These are phyloP conservation scores for Periplaneta americana DNA, from an alignment of 1,140 invertebrate genomes.

Conservation along the genomic window DNA sequence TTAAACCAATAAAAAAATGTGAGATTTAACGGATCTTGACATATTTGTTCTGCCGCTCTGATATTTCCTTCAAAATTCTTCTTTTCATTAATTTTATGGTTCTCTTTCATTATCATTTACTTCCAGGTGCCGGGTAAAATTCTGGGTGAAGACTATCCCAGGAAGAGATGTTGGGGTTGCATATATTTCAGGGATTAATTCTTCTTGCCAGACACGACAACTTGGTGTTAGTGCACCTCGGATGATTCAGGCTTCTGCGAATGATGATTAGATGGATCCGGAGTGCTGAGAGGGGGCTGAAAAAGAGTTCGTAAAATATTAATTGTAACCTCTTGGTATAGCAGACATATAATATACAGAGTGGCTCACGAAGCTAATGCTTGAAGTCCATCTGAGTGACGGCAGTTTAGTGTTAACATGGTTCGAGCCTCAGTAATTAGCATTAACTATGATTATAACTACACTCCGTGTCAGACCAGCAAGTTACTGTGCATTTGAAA, in stretches of 20 bases:
- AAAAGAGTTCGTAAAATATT: constrained; percentile 18
- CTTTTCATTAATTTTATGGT: background rate
- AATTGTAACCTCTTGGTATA: background rate
- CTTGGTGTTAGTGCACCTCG: constrained; percentile 41
- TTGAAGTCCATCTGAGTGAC: no score
- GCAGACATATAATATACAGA: no score
- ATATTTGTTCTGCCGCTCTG: constrained; percentile 4
- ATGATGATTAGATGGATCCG: constrained; percentile 57
- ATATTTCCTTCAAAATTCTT: background rate
- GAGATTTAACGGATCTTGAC: constrained; percentile 9
- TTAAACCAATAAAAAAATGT: background rate
- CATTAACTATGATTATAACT: no score
- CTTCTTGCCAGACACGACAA: background rate
- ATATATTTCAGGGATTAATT: background rate
- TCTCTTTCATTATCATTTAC: background rate
- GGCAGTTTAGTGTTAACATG: no score
- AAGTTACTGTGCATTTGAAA: no score
- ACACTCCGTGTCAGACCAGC: no score
- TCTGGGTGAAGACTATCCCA: background rate
- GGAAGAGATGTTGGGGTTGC: background rate
- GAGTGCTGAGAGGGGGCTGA: constrained; percentile 53
- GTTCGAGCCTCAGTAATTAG: no score
- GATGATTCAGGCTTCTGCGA: constrained; percentile 52
- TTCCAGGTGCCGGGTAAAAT: background rate
- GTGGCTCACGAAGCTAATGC: no score